Evolutionary conservation across 2,113 vertebrate species (phyloP).

Genomic region (Laticauda laticaudata): DNA sequence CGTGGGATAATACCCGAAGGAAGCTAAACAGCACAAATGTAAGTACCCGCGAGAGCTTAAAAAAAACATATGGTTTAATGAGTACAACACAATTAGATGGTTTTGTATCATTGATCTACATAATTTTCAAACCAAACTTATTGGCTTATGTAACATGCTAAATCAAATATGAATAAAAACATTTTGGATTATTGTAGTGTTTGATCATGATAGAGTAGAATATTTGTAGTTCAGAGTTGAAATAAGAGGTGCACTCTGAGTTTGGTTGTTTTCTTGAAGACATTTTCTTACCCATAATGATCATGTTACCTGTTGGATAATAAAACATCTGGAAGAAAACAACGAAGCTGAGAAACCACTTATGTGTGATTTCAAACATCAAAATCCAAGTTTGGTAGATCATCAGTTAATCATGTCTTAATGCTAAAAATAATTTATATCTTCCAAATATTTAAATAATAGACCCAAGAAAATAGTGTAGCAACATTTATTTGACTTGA

Average conservation of each 20-base stretch:
- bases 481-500: neutral
- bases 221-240: too few relatives aligned
- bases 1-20: too few relatives aligned
- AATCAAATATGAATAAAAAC: neutral
- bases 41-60: too few relatives aligned
- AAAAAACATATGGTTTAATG: too few relatives aligned
- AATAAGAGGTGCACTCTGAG: too few relatives aligned
- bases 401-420: neutral
- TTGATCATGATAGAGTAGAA: neutral
- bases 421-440: neutral
- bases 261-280: too few relatives aligned
- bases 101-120: neutral
- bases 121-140: neutral
- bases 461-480: neutral
- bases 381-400: neutral
- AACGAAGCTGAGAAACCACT: too few relatives aligned
- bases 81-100: neutral
- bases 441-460: neutral
- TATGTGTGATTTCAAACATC: neutral
- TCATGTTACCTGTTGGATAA: too few relatives aligned
- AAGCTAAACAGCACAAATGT: too few relatives aligned
- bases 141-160: neutral
- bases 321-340: too few relatives aligned
- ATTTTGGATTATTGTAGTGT: neutral
- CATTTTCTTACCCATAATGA: too few relatives aligned